Base-by-base conservation (phyloP, 2,797 vertebrate species). In the Rhadinocentrus ornatus region DNA sequence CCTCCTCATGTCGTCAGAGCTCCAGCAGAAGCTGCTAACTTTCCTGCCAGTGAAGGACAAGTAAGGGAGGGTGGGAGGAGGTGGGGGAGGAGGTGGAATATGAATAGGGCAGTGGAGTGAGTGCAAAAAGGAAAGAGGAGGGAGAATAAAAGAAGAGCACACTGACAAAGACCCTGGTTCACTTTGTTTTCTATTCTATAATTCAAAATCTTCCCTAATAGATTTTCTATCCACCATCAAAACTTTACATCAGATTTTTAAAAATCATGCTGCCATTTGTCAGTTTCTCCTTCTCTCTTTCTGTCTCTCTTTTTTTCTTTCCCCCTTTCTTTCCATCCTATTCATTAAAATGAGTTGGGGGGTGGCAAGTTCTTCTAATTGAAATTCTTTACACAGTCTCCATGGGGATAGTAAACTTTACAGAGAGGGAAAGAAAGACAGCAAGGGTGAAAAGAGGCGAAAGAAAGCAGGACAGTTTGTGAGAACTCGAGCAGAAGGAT, bases 391-490 rank as follows among this genome's bases (percentile, higher is more conserved):
- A 86, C 88, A 90, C 68, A 75, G 86, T 93, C 88, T 91, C 92
- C 92, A 93, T 93, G 93, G 93, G 85, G 92, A 93, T 88, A 85
- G 91, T 89, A 92, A 93, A 94, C 91, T 93, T 94, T 93, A 88
- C 89, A 78, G 81, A 79, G 84, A 85, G 78, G 80, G 86, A 73
- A 71, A 88, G 78, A 90, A 86, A 89, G 84, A 87, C 73, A 69
- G 83, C 41, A 41, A 85, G 86, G 86, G 83, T 66, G 86, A 86
- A 62, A 63, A 62, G 70, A n/a, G 41, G 34, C 4, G 77, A 58
- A 64, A 56, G 67, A 70, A 79, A 73, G 71, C 54, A 41, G 63
- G 76, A 74, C 78, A 78, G 85, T 87, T 90, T 84, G 81, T 88
- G 86, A 88, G 90, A 90, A 87, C 67, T 82, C 48, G 0, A 54